These are phyloP conservation scores for Mythimna lalbum DNA, from an alignment of 2,888 invertebrate species.

Conservation along the genomic window DNA sequence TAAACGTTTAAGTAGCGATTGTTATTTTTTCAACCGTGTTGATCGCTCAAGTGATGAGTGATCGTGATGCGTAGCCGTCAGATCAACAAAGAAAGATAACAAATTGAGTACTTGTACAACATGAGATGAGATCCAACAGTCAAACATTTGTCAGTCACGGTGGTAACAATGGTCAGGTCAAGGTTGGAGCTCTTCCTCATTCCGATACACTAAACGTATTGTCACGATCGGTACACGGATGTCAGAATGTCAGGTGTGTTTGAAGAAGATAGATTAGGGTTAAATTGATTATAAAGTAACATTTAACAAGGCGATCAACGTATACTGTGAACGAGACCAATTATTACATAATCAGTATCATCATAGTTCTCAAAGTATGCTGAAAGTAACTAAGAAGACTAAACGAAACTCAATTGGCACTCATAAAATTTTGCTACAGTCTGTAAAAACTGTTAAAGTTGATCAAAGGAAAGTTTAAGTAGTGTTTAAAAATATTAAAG, in stretches of 20 bases:
- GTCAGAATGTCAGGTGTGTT: conserved; percentile 39
- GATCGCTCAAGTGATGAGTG: conserved; percentile 5
- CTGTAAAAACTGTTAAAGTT: neutral
- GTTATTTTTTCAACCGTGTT: conserved; percentile 2
- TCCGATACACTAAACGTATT: conserved; percentile 39
- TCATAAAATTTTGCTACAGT: neutral
- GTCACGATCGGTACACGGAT: conserved; percentile 57
- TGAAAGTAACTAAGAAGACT: neutral
- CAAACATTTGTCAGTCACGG: conserved; percentile 42
- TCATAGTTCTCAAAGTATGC: neutral
- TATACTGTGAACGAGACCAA: neutral
- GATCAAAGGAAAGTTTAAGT: neutral
- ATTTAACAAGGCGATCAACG: neutral
- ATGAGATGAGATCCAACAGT: conserved; percentile 41
- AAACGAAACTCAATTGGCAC: neutral
- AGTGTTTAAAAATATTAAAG: neutral
- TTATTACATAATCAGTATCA: neutral
- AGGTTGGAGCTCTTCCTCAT: conserved; percentile 61
- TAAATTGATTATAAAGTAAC: neutral
- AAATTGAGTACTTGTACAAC: conserved; percentile 32
- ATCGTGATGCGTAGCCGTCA: conserved; percentile 7
- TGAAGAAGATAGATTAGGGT: conserved; percentile 21
- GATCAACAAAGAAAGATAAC: conserved; percentile 34
- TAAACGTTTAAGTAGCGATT: conserved; percentile 15
- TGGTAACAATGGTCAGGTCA: conserved; percentile 53